Evolutionary conservation across 2,113 vertebrate genomes (phyloP).

Genomic region (Saccopteryx bilineata): DNA sequence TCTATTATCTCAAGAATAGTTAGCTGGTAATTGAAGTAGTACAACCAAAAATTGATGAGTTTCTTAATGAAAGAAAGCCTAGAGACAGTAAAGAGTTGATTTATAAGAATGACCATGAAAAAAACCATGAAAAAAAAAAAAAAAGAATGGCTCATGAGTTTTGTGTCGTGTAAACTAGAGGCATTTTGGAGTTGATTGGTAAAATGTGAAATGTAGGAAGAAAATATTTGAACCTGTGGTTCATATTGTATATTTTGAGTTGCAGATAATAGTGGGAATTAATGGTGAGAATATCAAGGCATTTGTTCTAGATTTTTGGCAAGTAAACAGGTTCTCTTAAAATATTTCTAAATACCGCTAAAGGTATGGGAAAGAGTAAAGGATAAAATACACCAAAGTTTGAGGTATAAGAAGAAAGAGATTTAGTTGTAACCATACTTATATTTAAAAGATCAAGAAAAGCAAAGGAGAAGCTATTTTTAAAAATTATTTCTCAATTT

Average conservation of each 20-base stretch:
- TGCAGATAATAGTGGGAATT: conserved; percentile 17
- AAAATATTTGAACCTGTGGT: not conserved
- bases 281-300: not conserved
- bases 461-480: not conserved
- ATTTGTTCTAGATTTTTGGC: not conserved
- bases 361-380: not conserved
- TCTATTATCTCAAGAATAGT: not conserved
- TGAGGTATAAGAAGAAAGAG: not conserved
- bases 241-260: not conserved
- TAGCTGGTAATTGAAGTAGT: not conserved
- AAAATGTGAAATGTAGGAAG: not conserved
- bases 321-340: conserved; percentile 1
- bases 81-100: not conserved
- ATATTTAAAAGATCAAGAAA: not conserved
- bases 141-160: not conserved
- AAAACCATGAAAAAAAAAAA: too few relatives aligned
- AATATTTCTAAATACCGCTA: not conserved
- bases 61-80: conserved; percentile 2
- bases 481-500: not conserved
- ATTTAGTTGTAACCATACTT: not conserved
- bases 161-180: not conserved
- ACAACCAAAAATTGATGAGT: not conserved
- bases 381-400: not conserved
- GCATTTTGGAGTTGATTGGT: not conserved
- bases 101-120: not conserved